phyloP scores from a whole-genome alignment of 2,113 vertebrate species.

The Campylomormyrus tamandua region DNA sequence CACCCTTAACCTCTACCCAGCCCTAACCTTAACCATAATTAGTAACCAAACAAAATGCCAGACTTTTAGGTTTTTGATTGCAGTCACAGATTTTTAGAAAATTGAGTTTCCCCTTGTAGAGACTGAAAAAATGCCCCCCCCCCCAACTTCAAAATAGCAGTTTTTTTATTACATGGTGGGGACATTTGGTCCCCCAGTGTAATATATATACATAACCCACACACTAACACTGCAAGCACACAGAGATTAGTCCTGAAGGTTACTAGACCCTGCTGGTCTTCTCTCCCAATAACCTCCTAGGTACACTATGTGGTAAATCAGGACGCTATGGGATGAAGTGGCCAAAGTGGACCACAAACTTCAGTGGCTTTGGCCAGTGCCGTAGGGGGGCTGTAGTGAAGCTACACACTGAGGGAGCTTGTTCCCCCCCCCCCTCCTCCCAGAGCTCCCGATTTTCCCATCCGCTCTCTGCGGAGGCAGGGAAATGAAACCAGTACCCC shows the following conservation, averaged over 20 bases:
- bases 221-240: not conserved
- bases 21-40: not conserved
- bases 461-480: not conserved
- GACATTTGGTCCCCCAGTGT: not conserved
- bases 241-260: not conserved
- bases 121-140: not conserved
- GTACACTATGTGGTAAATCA: not conserved
- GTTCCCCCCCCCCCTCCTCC: not conserved
- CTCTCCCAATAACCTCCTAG: not conserved
- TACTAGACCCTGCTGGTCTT: not conserved
- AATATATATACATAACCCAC: not conserved
- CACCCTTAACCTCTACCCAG: not conserved
- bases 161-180: not conserved
- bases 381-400: not conserved
- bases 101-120: not conserved
- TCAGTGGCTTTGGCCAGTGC: not conserved
- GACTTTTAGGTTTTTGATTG: not conserved
- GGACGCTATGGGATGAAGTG: not conserved
- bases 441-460: not conserved
- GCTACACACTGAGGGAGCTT: conserved; percentile 8
- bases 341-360: not conserved
- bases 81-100: not conserved
- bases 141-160: no score
- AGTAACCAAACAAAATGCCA: not conserved
- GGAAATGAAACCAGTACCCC: not conserved